phyloP scores from a whole-genome alignment of 2,797 vertebrate species.

The Pipistrellus kuhlii region DNA sequence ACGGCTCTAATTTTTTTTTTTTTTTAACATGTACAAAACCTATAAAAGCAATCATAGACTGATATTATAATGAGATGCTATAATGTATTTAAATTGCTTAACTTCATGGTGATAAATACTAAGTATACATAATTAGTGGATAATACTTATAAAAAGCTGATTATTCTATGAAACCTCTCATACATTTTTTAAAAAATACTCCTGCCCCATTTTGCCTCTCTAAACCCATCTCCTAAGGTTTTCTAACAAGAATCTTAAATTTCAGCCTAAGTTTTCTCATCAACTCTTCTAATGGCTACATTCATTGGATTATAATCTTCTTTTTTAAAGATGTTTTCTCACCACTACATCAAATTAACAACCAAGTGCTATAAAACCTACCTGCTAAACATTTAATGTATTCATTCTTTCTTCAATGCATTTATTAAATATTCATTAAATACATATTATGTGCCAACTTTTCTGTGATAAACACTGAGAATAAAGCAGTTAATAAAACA shows the following conservation, averaged over 20 bases:
- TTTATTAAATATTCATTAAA: background rate
- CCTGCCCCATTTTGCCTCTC: fast-evolving
- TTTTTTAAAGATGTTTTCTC: background rate
- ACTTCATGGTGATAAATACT: background rate
- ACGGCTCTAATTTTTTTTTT: fast-evolving
- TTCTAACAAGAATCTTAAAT: background rate
- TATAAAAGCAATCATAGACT: background rate
- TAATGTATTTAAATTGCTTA: background rate
- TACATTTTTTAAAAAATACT: background rate
- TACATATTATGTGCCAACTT: background rate
- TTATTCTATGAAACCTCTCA: background rate
- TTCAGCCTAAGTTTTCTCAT: background rate
- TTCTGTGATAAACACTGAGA: background rate
- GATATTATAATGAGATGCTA: background rate
- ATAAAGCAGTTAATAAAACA: background rate
- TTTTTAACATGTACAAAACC: background rate
- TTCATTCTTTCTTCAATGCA: background rate
- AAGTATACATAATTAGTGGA: background rate
- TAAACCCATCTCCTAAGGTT: background rate
- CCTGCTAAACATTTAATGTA: background rate
- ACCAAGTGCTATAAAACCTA: background rate
- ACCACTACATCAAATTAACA: background rate
- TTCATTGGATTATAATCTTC: background rate
- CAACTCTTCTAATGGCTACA: background rate
- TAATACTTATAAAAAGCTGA: background rate